Evolutionary conservation across 92 coral and sea anemone species (phyloP).

Genomic region (Pocillopora meandrina): DNA sequence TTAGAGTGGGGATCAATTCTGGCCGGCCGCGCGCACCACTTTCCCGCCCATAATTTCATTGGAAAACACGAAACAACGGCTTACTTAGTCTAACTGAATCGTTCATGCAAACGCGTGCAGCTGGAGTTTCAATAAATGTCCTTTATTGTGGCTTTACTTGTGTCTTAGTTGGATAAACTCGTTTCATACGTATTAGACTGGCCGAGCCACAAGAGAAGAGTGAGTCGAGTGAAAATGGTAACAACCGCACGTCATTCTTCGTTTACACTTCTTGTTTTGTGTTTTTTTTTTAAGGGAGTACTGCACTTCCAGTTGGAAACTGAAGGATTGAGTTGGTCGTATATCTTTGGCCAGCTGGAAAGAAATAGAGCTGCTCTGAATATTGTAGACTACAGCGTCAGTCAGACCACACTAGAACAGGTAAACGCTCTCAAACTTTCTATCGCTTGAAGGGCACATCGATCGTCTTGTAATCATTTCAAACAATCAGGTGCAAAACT

Average conservation of each 20-base stretch:
- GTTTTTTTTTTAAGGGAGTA: conserved; percentile 71
- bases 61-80: too few species aligned
- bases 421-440: conserved; percentile 27
- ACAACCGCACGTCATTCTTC: neutral
- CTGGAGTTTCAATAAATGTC: too few species aligned
- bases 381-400: conserved; percentile 96
- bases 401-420: conserved; percentile 97
- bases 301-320: conserved; percentile 82
- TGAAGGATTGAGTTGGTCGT: conserved; percentile 87
- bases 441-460: neutral
- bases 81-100: too few species aligned
- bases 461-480: neutral
- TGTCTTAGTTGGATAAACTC: too few species aligned
- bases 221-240: neutral
- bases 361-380: conserved; percentile 68
- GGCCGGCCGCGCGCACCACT: too few species aligned
- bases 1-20: too few species aligned
- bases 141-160: too few species aligned
- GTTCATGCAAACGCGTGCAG: too few species aligned
- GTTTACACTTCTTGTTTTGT: neutral
- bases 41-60: too few species aligned
- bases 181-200: too few species aligned
- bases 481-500: neutral
- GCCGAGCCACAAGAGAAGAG: neutral
- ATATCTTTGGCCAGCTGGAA: conserved; percentile 91